Evolutionary conservation across 2,797 vertebrate genomes (phyloP), one percentile per base, ranked within the genome.

Genomic region (Poeciliopsis turneri): DNA sequence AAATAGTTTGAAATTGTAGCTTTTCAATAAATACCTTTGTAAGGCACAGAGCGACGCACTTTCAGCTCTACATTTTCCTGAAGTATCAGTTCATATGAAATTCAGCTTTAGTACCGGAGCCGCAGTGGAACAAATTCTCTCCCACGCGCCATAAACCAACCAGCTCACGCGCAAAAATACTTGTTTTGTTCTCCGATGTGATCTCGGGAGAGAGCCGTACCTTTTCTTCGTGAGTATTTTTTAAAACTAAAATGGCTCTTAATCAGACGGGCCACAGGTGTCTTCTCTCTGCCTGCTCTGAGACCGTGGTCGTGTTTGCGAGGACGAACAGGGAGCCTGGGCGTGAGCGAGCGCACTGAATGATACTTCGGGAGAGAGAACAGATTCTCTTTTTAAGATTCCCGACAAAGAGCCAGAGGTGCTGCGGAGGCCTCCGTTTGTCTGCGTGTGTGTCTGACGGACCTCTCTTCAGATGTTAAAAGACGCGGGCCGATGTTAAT

Each of bases 231-330:
- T 23, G 10, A 10, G 23, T 25, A 36, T 53, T 25, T 73, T 36
- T 2, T 0, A 5, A 20, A 30, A 72, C 39, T 78, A 83, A 90
- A 89, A 90, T 86, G 82, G 83, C 78, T 87, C 85, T 84, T 82
- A 87, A 81, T 86, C 78, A 89, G 33, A 25, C 43, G 47, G 85
- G 72, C 81, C 71, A 86, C 87, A 92, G 84, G 86, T 91, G 83
- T 69, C 70, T 74, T 81, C 61, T 59, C 20, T 9, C 59, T 20
- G 23, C 77, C 78, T 69, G 80, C 80, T 86, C 86, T 82, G 69
- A 76, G 78, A 77, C 66, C 7, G 41, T 3, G 15, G 64, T 59
- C 74, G 59, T 78, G 78, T 81, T 18, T 82, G 59, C 53, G 68
- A 75, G 64, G 39, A 11, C 43, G 33, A 36, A 49, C 28, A 18